Evolutionary conservation across 2,797 vertebrate species (phyloP), one percentile per base, ranked within the genome.

Genomic region (Betta splendens): DNA sequence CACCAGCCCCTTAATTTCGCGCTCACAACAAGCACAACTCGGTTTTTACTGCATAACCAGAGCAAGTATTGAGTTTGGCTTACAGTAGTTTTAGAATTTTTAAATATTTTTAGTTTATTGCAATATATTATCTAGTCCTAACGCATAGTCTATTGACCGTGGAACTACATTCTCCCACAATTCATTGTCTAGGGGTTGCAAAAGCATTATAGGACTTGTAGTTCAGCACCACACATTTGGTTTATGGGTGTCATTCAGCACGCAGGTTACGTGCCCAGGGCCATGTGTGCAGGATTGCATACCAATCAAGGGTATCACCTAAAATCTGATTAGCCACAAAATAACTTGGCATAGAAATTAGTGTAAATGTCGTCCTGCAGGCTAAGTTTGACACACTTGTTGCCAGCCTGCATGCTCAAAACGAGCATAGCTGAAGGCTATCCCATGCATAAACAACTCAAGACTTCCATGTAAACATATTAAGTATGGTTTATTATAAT

Each of bases 161-260:
- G 20, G 59, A 69, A 79, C 61, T 60, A 63, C 56, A 72, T 62
- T 75, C n/a, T 72, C 51, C 46, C 10, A 33, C 6, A 45, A 48
- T 37, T 54, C 20, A 5, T 1, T 7, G 9, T 18, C 10, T 17
- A 22, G 20, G 11, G 0, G 1, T 8, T 39, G 5, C 6, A 18
- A 5, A 43, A 7, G 36, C 43, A 29, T 74, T 42, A 23, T 78
- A 68, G 72, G 20, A 31, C 1, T 38, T 72, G 57, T 55, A 71
- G 79, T 78, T 28, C 22, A 22, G 15, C 9, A 2, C 15, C 20
- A 8, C 11, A 31, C 40, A 40, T 29, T 36, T 23, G 21, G 37
- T 49, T 40, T 9, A 42, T 11, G 8, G 20, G 20, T 50, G 44
- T 20, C 22, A 6, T 32, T 43, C 56, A 47, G 17, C 9, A 17